These are phyloP conservation scores for Alcedo atthis DNA, from an alignment of 2,797 vertebrate genomes.

Conservation along the genomic window DNA sequence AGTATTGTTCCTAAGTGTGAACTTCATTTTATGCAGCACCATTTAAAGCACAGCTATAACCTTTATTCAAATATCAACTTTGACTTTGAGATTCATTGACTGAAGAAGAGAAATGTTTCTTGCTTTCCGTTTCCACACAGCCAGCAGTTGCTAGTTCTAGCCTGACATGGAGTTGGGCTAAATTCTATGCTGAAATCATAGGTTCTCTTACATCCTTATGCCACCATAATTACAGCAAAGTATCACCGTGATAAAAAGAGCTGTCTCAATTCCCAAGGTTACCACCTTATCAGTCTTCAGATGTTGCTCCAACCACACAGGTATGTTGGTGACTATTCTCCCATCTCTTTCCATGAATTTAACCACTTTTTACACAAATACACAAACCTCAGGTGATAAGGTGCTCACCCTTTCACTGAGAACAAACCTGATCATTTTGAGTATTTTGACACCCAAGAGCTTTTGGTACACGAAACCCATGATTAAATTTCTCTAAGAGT, in stretches of 20 bases:
- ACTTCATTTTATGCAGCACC: background rate
- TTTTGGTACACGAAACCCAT: background rate
- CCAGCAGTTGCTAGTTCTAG: background rate
- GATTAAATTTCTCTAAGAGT: background rate
- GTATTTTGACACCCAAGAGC: background rate
- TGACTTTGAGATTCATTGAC: background rate
- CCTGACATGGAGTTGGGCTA: background rate
- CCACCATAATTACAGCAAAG: background rate
- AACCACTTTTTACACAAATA: background rate
- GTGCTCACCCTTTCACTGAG: background rate
- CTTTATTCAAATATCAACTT: constrained; percentile 3
- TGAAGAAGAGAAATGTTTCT: background rate
- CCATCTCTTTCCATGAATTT: background rate
- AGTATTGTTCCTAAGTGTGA: constrained; percentile 13
- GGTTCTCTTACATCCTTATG: background rate
- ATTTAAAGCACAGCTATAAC: background rate
- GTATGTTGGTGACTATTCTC: background rate
- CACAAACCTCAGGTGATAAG: background rate
- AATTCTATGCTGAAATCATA: background rate
- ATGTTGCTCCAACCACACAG: background rate
- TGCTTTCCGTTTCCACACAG: background rate
- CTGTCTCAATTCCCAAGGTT: background rate
- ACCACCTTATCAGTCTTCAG: background rate
- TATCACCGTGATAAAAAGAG: background rate
- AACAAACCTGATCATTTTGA: background rate